Evolutionary conservation across 92 coral and sea anemone genomes (phyloP).

Genomic region (Phymanthus crucifer): DNA sequence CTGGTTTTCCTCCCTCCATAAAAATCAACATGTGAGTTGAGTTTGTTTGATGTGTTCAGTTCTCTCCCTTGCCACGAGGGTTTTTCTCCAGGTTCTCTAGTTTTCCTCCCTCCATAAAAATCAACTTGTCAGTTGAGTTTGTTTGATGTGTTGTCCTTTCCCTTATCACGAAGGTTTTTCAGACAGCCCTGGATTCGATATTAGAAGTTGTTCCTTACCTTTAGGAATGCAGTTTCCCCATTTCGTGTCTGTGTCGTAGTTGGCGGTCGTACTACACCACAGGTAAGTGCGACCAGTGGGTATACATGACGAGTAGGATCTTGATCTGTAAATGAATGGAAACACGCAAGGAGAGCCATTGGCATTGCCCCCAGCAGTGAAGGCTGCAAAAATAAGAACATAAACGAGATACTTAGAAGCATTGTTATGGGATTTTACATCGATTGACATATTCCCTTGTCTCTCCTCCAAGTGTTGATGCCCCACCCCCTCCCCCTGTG

Average conservation of each 20-base stretch:
- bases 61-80: too few species aligned
- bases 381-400: slow-evolving; percentile 41
- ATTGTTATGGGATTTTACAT: background rate
- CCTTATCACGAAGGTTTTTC: too few species aligned
- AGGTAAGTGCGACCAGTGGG: slow-evolving; percentile 31
- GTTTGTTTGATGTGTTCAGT: too few species aligned
- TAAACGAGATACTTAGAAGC: background rate
- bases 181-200: background rate
- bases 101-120: too few species aligned
- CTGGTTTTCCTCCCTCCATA: too few species aligned
- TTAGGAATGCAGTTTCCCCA: slow-evolving; percentile 90
- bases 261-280: slow-evolving; percentile 83
- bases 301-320: slow-evolving; percentile 59
- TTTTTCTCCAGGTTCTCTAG: too few species aligned
- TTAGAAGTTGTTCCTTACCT: slow-evolving; percentile 42
- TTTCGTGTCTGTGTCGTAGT: slow-evolving; percentile 45
- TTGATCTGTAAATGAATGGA: slow-evolving; percentile 66
- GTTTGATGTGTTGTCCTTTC: background rate
- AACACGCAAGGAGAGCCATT: slow-evolving; percentile 73
- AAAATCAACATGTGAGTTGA: too few species aligned
- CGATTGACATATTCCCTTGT: background rate
- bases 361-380: slow-evolving; percentile 61
- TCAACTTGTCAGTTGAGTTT: too few species aligned
- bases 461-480: background rate
- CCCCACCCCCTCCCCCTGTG: background rate